phyloP scores from a whole-genome alignment of 2,113 vertebrate species.

The Chunga burmeisteri region DNA sequence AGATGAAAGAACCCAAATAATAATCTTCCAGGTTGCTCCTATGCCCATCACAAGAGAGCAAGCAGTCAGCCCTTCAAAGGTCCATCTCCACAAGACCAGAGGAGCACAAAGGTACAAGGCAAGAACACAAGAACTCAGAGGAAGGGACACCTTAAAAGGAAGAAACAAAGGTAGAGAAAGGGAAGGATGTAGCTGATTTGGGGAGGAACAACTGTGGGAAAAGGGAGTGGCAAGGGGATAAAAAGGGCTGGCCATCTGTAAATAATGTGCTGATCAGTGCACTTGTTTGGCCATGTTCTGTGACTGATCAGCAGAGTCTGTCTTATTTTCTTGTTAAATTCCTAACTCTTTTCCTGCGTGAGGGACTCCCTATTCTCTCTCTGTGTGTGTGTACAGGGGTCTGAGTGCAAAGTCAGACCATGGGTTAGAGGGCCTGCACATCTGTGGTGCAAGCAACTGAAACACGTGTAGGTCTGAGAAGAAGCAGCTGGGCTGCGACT shows the following conservation, averaged over 20 bases:
- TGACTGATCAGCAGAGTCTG: not conserved
- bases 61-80: not conserved
- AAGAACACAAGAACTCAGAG: not conserved
- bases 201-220: not conserved
- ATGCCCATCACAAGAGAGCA: not conserved
- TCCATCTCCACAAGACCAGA: not conserved
- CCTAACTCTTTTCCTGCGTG: not conserved
- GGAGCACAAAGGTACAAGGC: not conserved
- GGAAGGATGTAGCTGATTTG: not conserved
- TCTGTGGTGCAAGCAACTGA: not conserved
- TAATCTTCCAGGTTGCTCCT: not conserved
- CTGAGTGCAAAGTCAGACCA: not conserved
- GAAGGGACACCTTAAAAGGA: not conserved
- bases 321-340: not conserved
- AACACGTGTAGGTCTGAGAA: not conserved
- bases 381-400: not conserved
- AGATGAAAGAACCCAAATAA: not conserved
- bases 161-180: not conserved
- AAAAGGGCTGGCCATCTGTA: not conserved
- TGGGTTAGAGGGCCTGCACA: fast-evolving
- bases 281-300: not conserved
- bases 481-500: not conserved
- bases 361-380: not conserved
- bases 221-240: not conserved
- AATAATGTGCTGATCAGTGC: not conserved